Conservation (phyloP, 2,888 invertebrate species). For the Furcula furcula region DNA sequence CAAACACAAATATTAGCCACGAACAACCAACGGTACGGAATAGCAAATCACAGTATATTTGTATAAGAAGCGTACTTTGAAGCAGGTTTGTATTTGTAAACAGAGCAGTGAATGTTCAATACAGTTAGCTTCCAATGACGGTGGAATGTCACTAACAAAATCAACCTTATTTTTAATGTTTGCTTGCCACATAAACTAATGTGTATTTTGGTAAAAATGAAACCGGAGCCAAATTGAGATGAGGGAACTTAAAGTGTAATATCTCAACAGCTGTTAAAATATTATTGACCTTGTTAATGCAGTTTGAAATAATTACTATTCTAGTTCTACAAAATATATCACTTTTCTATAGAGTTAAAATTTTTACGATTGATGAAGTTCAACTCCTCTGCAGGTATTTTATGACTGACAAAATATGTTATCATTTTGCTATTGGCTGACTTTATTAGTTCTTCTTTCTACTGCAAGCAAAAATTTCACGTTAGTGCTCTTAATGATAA, state of each 20-base stretch:
- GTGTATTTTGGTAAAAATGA: conserved; percentile 11
- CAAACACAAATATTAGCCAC: conserved; percentile 74
- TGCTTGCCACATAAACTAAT: conserved; percentile 13
- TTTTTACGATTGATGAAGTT: no score
- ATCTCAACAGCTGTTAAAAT: conserved; percentile 11
- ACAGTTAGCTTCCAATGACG: conserved; percentile 66
- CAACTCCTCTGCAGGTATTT: no score
- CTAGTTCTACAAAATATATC: no score
- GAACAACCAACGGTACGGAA: conserved; percentile 69
- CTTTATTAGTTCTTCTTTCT: no score
- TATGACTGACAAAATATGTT: no score
- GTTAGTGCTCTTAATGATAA: no score
- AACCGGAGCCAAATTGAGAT: conserved; percentile 8
- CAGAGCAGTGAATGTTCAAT: conserved; percentile 64
- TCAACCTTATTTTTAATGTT: conserved; percentile 30
- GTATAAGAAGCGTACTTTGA: conserved; percentile 64
- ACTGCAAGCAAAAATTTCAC: no score
- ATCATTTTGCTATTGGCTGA: no score
- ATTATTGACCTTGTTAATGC: not conserved
- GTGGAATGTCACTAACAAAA: conserved; percentile 51
- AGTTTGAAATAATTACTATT: no score
- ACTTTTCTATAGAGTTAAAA: no score
- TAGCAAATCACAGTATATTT: conserved; percentile 74
- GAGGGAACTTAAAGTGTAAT: conserved; percentile 2
- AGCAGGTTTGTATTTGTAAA: conserved; percentile 64